Conservation (phyloP, 2,888 invertebrate species). For the Mimachlamys varia region DNA sequence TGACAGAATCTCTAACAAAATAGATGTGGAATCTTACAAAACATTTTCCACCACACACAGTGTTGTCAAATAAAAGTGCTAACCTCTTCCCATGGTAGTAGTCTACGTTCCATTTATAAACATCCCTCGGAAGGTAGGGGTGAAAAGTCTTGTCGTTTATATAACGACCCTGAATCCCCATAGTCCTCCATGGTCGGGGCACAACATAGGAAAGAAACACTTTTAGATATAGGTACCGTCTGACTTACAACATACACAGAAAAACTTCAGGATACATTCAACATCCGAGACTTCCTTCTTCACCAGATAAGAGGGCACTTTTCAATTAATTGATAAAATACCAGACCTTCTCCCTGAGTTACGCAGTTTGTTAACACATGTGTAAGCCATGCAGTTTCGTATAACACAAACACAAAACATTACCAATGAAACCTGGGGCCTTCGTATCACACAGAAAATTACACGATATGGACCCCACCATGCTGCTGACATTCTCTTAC, state of each 20-base stretch:
- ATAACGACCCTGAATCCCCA: background rate
- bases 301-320: slow-evolving; percentile 28
- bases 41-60: background rate
- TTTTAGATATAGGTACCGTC: background rate
- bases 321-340: slow-evolving; percentile 36
- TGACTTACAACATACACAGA: slow-evolving; percentile 6
- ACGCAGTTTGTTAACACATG: slow-evolving; percentile 8
- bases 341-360: slow-evolving; percentile 5
- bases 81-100: background rate
- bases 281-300: background rate
- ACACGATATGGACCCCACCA: background rate
- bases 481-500: background rate
- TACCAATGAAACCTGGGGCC: slow-evolving; percentile 1
- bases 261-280: background rate
- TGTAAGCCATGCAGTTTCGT: slow-evolving; percentile 12
- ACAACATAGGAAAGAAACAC: background rate
- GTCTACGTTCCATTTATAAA: background rate
- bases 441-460: background rate
- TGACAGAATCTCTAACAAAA: background rate
- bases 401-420: slow-evolving; percentile 34
- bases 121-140: background rate
- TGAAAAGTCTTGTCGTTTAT: background rate
- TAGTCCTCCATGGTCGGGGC: background rate
- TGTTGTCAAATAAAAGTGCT: background rate
- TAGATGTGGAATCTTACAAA: too few relatives aligned